Evolutionary conservation across 23 tunicate genomes (phyloP).

Genomic region (Clavelina lepadiformis): DNA sequence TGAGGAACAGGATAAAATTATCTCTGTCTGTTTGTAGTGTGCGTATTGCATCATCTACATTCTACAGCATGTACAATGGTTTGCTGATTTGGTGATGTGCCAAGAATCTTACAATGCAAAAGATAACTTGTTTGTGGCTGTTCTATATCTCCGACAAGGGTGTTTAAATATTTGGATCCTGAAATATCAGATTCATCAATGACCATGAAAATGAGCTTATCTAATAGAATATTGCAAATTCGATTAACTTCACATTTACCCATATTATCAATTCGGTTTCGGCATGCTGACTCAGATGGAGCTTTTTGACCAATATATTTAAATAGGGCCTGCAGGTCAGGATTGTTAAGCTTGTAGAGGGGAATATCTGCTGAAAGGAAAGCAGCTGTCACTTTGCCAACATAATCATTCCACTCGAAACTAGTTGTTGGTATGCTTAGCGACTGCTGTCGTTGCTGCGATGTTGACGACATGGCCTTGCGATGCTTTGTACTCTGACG

Average conservation of each 20-base stretch:
- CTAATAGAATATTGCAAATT: conserved; percentile 24
- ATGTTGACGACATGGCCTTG: conserved; percentile 21
- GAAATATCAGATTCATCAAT: conserved; percentile 28
- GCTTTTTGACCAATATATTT: conserved; percentile 33
- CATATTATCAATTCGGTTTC: conserved; percentile 20
- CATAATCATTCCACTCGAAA: conserved; percentile 24
- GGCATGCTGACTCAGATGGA: conserved; percentile 37
- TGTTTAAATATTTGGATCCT: conserved; percentile 29
- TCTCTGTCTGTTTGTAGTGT: conserved; percentile 26
- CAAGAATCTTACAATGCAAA: conserved; percentile 32
- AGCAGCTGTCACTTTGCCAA: conserved; percentile 33
- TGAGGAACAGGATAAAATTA: conserved; percentile 34
- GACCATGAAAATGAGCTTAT: conserved; percentile 26
- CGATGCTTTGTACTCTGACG: conserved; percentile 25
- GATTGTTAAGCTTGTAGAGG: conserved; percentile 24
- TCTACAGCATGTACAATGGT: conserved; percentile 23
- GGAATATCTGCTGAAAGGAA: conserved; percentile 33
- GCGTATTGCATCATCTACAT: conserved; percentile 39
- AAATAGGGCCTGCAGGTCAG: conserved; percentile 32
- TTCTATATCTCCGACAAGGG: conserved; percentile 35
- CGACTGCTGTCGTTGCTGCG: conserved; percentile 32
- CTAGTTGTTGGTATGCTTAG: conserved; percentile 30
- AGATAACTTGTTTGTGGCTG: conserved; percentile 25
- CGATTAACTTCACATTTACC: conserved; percentile 29
- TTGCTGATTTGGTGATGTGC: conserved; percentile 30